phyloP scores from a whole-genome alignment of 2,113 vertebrate genomes.

The Heterotilapia buettikoferi region DNA sequence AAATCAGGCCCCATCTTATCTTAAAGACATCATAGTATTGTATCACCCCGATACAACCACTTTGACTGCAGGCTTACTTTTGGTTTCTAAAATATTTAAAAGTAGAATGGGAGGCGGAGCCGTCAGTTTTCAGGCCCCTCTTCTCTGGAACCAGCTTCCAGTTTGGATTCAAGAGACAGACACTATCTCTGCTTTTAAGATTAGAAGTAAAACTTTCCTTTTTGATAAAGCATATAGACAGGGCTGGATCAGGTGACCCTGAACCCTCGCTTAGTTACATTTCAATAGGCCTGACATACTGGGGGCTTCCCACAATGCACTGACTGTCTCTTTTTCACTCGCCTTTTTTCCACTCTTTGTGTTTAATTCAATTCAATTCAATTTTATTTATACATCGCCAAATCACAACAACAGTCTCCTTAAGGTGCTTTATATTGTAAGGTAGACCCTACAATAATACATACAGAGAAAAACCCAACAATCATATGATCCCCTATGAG shows the following conservation, averaged over 20 bases:
- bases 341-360: neutral
- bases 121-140: neutral
- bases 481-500: neutral
- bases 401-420: neutral
- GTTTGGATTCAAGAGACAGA: neutral
- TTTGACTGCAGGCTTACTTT: neutral
- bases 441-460: neutral
- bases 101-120: neutral
- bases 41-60: neutral
- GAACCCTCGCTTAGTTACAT: neutral
- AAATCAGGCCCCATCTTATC: neutral
- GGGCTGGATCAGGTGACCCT: neutral
- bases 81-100: neutral
- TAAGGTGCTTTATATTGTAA: neutral
- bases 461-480: neutral
- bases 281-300: neutral
- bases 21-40: neutral
- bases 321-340: neutral
- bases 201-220: neutral
- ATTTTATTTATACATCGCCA: neutral
- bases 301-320: neutral
- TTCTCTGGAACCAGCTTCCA: neutral
- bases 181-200: neutral
- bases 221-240: neutral
- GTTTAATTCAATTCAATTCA: neutral